Evolutionary conservation across 37 sponge, comb jelly and placozoan genomes (phyloP), one percentile per base, ranked within the genome.

Genomic region (Halisarca cf. caerulea): DNA sequence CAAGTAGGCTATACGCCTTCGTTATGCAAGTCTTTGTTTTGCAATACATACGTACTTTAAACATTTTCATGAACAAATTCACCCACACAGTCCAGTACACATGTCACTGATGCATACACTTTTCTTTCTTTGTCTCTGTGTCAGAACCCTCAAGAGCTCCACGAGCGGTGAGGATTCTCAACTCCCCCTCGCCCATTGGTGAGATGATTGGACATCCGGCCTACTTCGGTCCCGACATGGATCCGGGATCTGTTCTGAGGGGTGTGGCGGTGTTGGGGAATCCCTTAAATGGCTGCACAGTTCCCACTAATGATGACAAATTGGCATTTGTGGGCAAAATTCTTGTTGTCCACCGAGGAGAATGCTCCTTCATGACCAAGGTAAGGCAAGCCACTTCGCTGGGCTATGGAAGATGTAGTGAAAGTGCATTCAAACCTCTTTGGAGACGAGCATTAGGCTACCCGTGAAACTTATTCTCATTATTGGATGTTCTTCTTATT

Each of bases 361-460:
- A 88, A 6, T 97, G 98, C 68, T 84, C 93, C 81, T 98, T 98
- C 84, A 73, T 96, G 32, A 78, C 88, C 24, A 97, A 97, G 94
- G 97, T 94, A n/a, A n/a, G n/a, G n/a, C n/a, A n/a, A n/a, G n/a
- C n/a, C n/a, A n/a, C n/a, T n/a, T n/a, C n/a, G n/a, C n/a, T n/a
- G n/a, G n/a, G n/a, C n/a, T n/a, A n/a, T n/a, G n/a, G n/a, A n/a
- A n/a, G n/a, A n/a, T n/a, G n/a, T n/a, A n/a, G n/a, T n/a, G n/a
- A n/a, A n/a, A n/a, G n/a, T n/a, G n/a, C n/a, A n/a, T n/a, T n/a
- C n/a, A n/a, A n/a, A n/a, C n/a, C n/a, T n/a, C n/a, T n/a, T n/a
- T n/a, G n/a, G n/a, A n/a, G n/a, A n/a, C n/a, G n/a, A n/a, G n/a
- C n/a, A n/a, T n/a, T n/a, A n/a, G n/a, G n/a, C n/a, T n/a, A n/a